Conservation (phyloP, 2,113 vertebrate genomes). For the Drymodes brunneopygia region DNA sequence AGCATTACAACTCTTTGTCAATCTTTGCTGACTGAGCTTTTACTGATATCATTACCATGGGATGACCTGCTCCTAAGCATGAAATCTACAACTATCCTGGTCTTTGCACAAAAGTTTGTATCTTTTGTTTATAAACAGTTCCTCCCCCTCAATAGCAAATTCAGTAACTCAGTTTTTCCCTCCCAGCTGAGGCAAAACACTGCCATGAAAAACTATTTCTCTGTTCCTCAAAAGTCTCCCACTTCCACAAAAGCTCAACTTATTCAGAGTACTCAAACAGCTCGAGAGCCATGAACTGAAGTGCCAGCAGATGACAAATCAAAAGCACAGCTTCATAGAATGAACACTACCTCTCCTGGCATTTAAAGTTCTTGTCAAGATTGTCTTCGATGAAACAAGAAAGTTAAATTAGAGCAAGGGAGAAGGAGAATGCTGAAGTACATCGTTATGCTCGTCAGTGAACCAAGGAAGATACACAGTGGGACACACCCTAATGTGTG, state of each 20-base stretch:
- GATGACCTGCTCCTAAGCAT: accelerated
- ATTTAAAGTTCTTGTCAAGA: neutral
- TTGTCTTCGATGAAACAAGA: neutral
- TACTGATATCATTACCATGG: neutral
- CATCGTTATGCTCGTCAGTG: accelerated
- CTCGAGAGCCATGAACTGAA: neutral
- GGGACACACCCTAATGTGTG: neutral
- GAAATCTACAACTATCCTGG: neutral
- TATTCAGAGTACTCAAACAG: neutral
- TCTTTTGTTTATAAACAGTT: accelerated
- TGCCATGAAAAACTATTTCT: neutral
- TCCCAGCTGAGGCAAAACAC: neutral
- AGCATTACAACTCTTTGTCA: neutral
- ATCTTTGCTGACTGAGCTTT: neutral
- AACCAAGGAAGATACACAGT: neutral
- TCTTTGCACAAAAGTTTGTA: neutral
- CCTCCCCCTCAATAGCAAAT: neutral
- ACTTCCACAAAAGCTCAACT: neutral
- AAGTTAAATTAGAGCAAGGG: neutral
- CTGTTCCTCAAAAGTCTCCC: neutral
- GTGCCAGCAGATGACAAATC: neutral
- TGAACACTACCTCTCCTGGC: neutral
- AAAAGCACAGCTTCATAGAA: neutral
- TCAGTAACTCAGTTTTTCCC: neutral
- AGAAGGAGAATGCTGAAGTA: neutral